Base-by-base conservation (phyloP, 2,888 invertebrate genomes). In the Dromius quadrimaculatus region DNA sequence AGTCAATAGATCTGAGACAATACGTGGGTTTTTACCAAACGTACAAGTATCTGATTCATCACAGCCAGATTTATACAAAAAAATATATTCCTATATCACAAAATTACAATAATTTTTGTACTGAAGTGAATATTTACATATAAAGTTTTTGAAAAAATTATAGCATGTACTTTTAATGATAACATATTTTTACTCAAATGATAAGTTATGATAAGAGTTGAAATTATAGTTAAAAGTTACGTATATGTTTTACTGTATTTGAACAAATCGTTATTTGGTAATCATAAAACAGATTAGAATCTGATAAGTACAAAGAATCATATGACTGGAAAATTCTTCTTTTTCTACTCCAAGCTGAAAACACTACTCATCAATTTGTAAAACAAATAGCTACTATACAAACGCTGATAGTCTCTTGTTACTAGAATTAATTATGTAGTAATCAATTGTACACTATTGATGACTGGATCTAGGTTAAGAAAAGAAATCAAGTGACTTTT, bases 1-100 rank as follows among this genome's bases (percentile, higher is more conserved):
- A 23, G 47, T 47, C 23, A 47, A 47, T 47, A 47, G n/a, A 20
- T n/a, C 11, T 36, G n/a, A 36, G 36, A 36, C 36, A 45, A 20
- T 15, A 32, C 11, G 47, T 61, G 61, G 62, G 62, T 28, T 28
- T 62, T 57, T 62, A 23, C 15, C 23, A n/a, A 23, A 62, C 59
- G 59, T 59, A 34, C 34, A 9, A 59, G n/a, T 38, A 38, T 13
- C 6, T 17, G 15, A 57, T 57, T 57, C 20, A 36, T 17, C 17
- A 2, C 17, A 57, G 23, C 9, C 28, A 11, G 54, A 54, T 54
- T 54, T 13, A 28, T 9, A 11, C 54, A 54, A 3, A 23, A 20
- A 22, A 50, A 57, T 32, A 13, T 13, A 38, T n/a, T n/a, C n/a
- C n/a, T n/a, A n/a, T n/a, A n/a, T n/a, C n/a, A n/a, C n/a, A n/a